Base-by-base conservation (phyloP, 2,888 invertebrate genomes). In the Rhogogaster chlorosoma region DNA sequence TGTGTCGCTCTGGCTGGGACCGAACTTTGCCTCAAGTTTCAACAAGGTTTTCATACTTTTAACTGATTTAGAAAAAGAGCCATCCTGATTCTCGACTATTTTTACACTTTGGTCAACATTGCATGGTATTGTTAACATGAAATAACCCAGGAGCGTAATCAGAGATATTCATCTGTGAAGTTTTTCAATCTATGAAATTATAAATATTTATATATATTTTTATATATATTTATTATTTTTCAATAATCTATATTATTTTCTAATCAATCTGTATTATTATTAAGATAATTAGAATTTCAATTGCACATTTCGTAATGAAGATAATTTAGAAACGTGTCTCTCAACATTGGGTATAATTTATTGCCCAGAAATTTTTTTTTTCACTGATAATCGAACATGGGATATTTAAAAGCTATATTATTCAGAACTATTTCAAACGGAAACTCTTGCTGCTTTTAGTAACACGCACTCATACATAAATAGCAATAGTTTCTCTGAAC, bases 1-100 rank as follows among this genome's bases (percentile, higher is more conserved):
- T 12, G 70, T 36, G 70, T 70, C 70, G 36, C 36, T n/a, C 70
- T 36, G 32, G n/a, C n/a, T 70, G 70, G 32, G 32, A 36, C 70
- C 70, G 5, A 70, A 29, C 36, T 70, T 70, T 26, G 53, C 67
- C 67, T 70, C 7, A 70, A 70, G 32, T 70, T 70, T 70, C 32
- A 36, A 36, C n/a, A 36, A 36, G 70, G 32, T 70, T 70, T 70
- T 32, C 18, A n/a, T 36, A 70, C n/a, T 32, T 70, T 29, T 7
- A 70, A 70, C 29, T 70, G 70, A 32, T 70, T 70, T 32, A 70
- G 36, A 70, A 22, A 22, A 22, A 26, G 7, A 10, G 26, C 10
- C 61, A 61, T 22, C 2, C 26, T 26, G 26, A 61, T 61, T 26
- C 26, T 26, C 7, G n/a, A 61, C 61, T 26, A 4, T 61, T 7